phyloP scores from a whole-genome alignment of 2,113 vertebrate species.

The Thomomys bottae region DNA sequence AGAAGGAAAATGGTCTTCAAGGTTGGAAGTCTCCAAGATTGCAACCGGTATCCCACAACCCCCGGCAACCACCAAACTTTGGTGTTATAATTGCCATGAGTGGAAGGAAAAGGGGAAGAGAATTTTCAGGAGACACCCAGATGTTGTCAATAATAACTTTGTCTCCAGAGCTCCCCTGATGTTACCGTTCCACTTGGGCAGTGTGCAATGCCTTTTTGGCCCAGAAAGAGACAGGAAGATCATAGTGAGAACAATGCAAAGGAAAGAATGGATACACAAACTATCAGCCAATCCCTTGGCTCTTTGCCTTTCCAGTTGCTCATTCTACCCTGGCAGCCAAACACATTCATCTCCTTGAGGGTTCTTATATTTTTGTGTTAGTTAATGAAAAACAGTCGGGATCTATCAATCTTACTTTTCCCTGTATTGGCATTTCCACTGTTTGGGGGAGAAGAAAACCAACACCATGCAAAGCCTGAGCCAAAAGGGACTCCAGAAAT shows the following conservation, averaged over 20 bases:
- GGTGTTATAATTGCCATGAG: background rate
- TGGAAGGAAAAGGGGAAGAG: background rate
- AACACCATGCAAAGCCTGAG: conserved; percentile 2
- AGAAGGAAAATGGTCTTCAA: background rate
- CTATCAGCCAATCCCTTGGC: background rate
- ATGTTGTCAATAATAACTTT: too few relatives aligned
- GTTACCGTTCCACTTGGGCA: background rate
- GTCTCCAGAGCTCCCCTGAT: background rate
- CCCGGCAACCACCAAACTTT: too few relatives aligned
- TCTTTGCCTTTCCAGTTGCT: background rate
- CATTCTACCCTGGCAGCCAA: conserved; percentile 8
- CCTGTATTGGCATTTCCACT: background rate
- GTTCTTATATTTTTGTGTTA: background rate
- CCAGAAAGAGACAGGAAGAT: background rate
- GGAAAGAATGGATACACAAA: background rate
- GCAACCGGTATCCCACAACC: background rate
- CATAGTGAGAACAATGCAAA: fast-evolving
- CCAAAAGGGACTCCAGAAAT: background rate
- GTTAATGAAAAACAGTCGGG: conserved; percentile 43
- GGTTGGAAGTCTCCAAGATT: background rate
- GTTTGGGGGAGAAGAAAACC: conserved; percentile 20
- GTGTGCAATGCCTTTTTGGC: background rate
- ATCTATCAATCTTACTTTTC: background rate
- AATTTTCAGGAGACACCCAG: background rate
- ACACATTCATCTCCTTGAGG: background rate